A percentile compares a stretch with the other conserved stretches of the same genome.
These are phyloP conservation scores for Drymodes brunneopygia DNA, from an alignment of 2,113 vertebrate genomes.

Conservation along the genomic window DNA sequence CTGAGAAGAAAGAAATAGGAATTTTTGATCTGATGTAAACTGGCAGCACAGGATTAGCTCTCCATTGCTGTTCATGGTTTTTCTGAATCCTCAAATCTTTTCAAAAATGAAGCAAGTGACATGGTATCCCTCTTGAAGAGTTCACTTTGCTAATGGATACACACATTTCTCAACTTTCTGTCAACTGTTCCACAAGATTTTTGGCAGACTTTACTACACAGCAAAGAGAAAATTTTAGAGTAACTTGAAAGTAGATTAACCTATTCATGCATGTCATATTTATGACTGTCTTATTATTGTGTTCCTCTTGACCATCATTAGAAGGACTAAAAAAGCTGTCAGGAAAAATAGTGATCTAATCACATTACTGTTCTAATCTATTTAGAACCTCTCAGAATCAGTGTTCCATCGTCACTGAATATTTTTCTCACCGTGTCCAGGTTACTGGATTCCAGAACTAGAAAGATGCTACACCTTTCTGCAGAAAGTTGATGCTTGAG, in stretches of 20 bases:
- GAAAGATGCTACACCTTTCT: background rate
- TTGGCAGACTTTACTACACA: background rate
- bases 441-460: background rate
- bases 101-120: constrained; percentile 47
- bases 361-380: background rate
- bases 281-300: background rate
- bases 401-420: background rate
- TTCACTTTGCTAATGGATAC: constrained; percentile 53
- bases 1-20: constrained; percentile 21
- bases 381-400: background rate
- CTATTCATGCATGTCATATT: background rate
- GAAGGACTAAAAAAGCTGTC: background rate
- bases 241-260: background rate
- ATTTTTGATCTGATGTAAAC: constrained; percentile 65
- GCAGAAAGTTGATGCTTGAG: background rate
- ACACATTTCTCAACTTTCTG: constrained; percentile 6
- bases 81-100: constrained; percentile 21
- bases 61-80: background rate
- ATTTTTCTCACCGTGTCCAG: background rate
- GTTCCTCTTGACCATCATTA: background rate
- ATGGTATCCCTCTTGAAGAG: constrained; percentile 49
- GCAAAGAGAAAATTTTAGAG: background rate
- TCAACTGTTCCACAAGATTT: background rate
- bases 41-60: constrained; percentile 61
- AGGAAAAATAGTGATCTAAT: background rate